These are phyloP conservation scores for Morelia viridis DNA, from an alignment of 2,797 vertebrate genomes.

Conservation along the genomic window DNA sequence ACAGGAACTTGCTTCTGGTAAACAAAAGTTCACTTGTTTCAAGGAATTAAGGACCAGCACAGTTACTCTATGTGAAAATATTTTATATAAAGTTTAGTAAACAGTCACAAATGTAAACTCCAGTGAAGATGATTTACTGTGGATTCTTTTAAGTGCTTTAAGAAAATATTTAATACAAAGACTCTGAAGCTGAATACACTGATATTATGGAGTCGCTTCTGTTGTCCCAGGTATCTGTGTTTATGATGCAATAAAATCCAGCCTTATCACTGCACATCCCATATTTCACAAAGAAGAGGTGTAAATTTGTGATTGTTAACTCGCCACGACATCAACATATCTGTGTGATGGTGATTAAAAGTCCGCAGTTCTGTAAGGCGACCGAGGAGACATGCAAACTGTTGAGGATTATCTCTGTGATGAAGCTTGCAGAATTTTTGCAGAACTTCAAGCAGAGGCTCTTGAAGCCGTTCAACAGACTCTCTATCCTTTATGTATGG, in stretches of 20 bases:
- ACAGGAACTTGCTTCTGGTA: constrained; percentile 10
- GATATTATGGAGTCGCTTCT: constrained; percentile 32
- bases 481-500: constrained; percentile 90
- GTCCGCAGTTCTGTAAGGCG: constrained; percentile 93
- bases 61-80: constrained; percentile 25
- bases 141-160: background rate
- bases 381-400: constrained; percentile 94
- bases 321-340: constrained; percentile 96
- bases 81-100: constrained; percentile 45
- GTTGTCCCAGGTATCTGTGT: background rate
- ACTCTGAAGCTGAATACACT: constrained; percentile 2
- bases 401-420: constrained; percentile 89
- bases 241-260: background rate
- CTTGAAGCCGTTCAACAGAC: constrained; percentile 92
- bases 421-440: constrained; percentile 87
- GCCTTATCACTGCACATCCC: constrained; percentile 90
- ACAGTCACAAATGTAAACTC: constrained; percentile 57
- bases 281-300: constrained; percentile 96
- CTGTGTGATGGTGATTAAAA: constrained; percentile 92
- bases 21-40: constrained; percentile 45
- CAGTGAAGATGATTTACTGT: constrained; percentile 44
- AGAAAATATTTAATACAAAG: constrained; percentile 15
- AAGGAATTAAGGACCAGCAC: constrained; percentile 43
- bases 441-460: constrained; percentile 87
- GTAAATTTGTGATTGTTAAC: constrained; percentile 95